These are phyloP conservation scores for Apeira syringaria DNA, from an alignment of 2,888 invertebrate species.

Conservation along the genomic window DNA sequence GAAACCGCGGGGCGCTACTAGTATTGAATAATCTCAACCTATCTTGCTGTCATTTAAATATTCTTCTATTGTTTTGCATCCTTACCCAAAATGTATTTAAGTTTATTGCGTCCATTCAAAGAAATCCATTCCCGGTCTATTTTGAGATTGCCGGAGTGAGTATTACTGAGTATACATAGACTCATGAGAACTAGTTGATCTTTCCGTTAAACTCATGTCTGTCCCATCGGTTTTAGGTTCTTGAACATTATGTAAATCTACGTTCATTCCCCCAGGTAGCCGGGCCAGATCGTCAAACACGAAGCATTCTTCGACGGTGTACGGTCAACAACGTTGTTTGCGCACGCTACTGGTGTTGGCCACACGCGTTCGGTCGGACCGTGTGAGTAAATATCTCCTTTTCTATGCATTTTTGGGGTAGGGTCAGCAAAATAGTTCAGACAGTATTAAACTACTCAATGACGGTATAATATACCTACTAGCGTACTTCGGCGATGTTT, in stretches of 20 bases:
- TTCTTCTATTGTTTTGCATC: too few species aligned
- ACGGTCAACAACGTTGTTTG: slow-evolving; percentile 74
- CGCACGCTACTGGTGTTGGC: slow-evolving; percentile 79
- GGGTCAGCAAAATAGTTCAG: slow-evolving; percentile 46
- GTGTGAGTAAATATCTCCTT: slow-evolving; percentile 64
- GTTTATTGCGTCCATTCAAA: too few species aligned
- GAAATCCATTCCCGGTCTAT: too few species aligned
- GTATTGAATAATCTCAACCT: too few species aligned
- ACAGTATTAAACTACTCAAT: too few species aligned
- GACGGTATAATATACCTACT: too few species aligned
- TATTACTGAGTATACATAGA: too few species aligned
- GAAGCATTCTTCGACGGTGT: slow-evolving; percentile 60
- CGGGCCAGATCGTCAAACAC: slow-evolving; percentile 58
- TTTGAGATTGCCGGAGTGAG: too few species aligned
- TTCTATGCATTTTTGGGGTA: slow-evolving; percentile 63
- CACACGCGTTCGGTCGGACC: slow-evolving; percentile 63
- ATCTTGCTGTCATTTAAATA: too few species aligned
- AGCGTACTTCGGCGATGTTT: too few species aligned
- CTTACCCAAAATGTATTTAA: too few species aligned
- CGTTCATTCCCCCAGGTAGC: slow-evolving; percentile 52
- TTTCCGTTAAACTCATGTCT: not conserved
- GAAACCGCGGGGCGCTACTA: too few species aligned
- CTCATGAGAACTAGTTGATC: not conserved
- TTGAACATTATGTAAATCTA: slow-evolving; percentile 17
- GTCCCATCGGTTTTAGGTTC: not conserved